phyloP scores from a whole-genome alignment of 2,888 invertebrate genomes.

The Monopis laevigella region DNA sequence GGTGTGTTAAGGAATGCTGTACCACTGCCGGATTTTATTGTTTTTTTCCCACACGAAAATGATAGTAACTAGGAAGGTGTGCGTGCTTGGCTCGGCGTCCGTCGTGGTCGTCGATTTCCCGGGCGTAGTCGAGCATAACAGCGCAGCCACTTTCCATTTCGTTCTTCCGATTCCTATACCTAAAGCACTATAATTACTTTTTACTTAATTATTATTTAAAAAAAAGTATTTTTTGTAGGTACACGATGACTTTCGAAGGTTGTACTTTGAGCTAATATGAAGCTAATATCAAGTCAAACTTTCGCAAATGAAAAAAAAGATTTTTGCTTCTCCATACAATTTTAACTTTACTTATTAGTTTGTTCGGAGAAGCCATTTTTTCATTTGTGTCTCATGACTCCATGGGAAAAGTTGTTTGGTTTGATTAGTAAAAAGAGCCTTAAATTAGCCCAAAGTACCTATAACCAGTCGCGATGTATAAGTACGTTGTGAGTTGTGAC shows the following conservation, averaged over 20 bases:
- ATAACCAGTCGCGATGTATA: no score
- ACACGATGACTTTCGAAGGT: no score
- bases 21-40: conserved; percentile 5
- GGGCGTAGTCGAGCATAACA: conserved; percentile 22
- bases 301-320: background rate
- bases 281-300: background rate
- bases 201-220: conserved; percentile 1
- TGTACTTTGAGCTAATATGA: background rate
- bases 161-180: conserved; percentile 25
- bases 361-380: no score
- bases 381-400: no score
- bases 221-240: no score
- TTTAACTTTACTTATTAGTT: no score
- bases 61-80: conserved; percentile 6
- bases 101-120: conserved; percentile 21
- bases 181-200: background rate
- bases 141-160: conserved; percentile 24
- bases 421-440: no score
- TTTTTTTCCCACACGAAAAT: conserved; percentile 1
- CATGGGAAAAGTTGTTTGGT: no score
- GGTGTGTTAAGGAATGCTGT: no score
- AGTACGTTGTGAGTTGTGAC: no score
- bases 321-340: no score
- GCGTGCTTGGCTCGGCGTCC: conserved; percentile 4
- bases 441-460: no score